Evolutionary conservation across 2,797 vertebrate species (phyloP).

Genomic region (Tolypeutes matacus): DNA sequence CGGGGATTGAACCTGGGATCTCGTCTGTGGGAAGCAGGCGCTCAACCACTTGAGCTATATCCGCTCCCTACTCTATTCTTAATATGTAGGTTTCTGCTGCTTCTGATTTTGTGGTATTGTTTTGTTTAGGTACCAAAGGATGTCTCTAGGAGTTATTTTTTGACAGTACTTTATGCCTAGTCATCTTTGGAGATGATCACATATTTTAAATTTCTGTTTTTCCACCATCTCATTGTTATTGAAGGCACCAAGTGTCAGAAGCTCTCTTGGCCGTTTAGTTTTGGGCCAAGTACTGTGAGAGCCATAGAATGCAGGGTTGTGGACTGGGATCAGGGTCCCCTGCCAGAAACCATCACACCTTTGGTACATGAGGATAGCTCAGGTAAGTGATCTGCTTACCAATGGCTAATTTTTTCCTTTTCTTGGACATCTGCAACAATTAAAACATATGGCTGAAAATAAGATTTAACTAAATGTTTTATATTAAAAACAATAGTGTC

Average conservation of each 20-base stretch:
- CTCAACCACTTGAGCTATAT: no score
- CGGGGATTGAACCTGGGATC: no score
- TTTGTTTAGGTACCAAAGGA: conserved; percentile 8
- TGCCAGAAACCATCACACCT: not conserved
- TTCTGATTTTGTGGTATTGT: conserved; percentile 16
- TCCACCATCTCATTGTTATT: not conserved
- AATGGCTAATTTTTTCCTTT: not conserved
- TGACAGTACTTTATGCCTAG: conserved; percentile 48
- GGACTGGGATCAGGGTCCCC: not conserved
- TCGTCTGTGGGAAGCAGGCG: no score
- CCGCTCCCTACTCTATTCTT: not conserved
- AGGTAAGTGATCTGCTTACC: not conserved
- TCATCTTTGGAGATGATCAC: conserved; percentile 38
- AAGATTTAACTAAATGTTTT: conserved; percentile 51
- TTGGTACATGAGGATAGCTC: not conserved
- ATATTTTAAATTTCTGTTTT: conserved; percentile 25
- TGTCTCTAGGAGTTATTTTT: conserved; percentile 52
- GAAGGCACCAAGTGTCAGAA: not conserved
- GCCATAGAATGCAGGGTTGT: not conserved
- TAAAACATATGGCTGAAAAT: conserved; percentile 16
- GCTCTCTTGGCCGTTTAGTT: conserved; percentile 15
- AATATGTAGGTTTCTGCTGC: not conserved
- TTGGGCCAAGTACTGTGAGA: not conserved
- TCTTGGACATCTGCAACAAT: conserved; percentile 6
- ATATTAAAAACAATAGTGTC: conserved; percentile 60